Evolutionary conservation across 2,888 invertebrate species (phyloP), one percentile per base, ranked within the genome.

Genomic region (Encarsia formosa): DNA sequence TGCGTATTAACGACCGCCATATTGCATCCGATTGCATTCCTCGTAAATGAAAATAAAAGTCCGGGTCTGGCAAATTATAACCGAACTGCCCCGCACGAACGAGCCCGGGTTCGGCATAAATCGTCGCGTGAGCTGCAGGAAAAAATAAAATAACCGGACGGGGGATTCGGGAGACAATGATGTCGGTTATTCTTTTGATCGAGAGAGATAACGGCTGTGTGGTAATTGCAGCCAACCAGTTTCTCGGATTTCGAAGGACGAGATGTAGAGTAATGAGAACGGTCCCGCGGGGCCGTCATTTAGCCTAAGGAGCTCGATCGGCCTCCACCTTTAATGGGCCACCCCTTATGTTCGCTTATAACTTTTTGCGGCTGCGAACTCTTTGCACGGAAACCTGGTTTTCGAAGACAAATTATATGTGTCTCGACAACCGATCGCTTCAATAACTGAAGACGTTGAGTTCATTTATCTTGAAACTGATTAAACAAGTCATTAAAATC

Each of bases 181-280:
- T 52, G 57, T 39, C 52, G 59, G 54, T 56, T 45, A 54, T 57
- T 52, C 52, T 54, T 59, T 57, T 54, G 56, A 57, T 59, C 56
- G 49, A 47, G n/a, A n/a, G n/a, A 59, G 58, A 57, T 57, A 57
- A 54, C 52, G 43, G 56, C 49, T 32, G 15, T 8, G 29, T 16
- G 26, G 47, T 56, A 58, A 58, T 58, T 56, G 52, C 52, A 39
- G 52, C 54, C 56, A 39, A 54, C 54, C 56, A 54, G 58, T 54
- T 58, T 56, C 56, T 58, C 56, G 50, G 56, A 56, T 58, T 56
- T 54, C 48, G 49, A 56, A 42, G n/a, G n/a, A n/a, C n/a, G n/a
- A n/a, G n/a, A n/a, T n/a, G n/a, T n/a, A n/a, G 49, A 52, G 56
- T 58, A 58, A 58, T 54, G 50, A 58, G 58, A 52, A 56, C 48